These are phyloP conservation scores for Seriola dumerili DNA, from an alignment of 2,113 vertebrate genomes.

Conservation along the genomic window DNA sequence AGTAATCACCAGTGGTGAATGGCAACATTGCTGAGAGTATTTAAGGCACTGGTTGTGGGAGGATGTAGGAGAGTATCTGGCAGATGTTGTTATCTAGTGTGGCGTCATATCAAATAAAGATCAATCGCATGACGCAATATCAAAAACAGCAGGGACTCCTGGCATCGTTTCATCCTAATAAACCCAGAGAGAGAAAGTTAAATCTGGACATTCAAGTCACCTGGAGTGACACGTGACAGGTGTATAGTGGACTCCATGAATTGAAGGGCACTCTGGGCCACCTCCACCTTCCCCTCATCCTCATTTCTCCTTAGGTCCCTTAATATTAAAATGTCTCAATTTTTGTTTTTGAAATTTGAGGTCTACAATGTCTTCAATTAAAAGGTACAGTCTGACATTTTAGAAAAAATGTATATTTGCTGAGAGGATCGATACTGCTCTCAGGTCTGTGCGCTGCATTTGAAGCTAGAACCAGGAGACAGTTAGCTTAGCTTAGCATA, in stretches of 20 bases:
- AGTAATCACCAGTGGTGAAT: neutral
- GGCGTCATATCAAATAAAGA: constrained; percentile 46
- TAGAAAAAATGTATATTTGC: no score
- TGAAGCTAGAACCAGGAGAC: no score
- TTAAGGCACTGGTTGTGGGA: constrained; percentile 3
- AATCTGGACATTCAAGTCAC: neutral
- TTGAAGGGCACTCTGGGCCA: neutral
- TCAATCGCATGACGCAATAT: constrained; percentile 27
- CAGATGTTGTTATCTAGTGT: constrained; percentile 21
- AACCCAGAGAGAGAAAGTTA: constrained; percentile 10
- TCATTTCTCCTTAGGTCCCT: neutral
- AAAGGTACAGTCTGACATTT: no score
- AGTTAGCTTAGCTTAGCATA: no score
- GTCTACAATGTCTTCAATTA: no score
- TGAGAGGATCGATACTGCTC: no score
- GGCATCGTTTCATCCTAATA: constrained; percentile 27
- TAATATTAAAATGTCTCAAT: no score
- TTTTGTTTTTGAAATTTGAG: no score
- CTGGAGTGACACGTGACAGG: neutral
- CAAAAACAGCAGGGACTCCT: constrained; percentile 32
- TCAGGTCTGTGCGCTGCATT: no score
- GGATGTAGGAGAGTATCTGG: constrained; percentile 22
- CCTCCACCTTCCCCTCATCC: no score
- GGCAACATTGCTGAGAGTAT: neutral
- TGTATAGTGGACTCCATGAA: neutral